Evolutionary conservation across 2,113 vertebrate genomes (phyloP).

Genomic region (Phocoena sinus): DNA sequence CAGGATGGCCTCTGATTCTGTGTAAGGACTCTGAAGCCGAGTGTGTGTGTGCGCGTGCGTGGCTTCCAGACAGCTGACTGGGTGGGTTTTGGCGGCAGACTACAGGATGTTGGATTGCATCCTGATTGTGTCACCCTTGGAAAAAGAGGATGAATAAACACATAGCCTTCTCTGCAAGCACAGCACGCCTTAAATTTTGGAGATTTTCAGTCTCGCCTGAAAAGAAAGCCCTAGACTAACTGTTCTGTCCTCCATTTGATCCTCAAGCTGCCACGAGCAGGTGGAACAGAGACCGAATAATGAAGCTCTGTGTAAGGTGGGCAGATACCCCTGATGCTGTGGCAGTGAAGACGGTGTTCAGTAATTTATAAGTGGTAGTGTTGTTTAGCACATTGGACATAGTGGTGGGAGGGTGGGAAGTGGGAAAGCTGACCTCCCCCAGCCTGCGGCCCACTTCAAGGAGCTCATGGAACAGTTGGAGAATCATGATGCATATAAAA

Average conservation of each 20-base stretch:
- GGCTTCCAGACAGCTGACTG: constrained; percentile 43
- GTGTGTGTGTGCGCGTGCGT: background rate
- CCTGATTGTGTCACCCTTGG: constrained; percentile 63
- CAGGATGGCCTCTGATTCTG: background rate
- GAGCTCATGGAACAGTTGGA: background rate
- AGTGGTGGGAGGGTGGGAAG: background rate
- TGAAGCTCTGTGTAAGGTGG: background rate
- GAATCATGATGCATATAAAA: background rate
- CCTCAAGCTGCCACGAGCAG: background rate
- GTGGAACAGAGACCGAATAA: background rate
- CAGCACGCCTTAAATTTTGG: constrained; percentile 31
- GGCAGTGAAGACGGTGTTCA: background rate
- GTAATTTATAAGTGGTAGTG: background rate
- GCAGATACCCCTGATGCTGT: background rate
- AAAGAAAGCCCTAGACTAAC: constrained; percentile 29
- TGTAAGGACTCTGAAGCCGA: background rate
- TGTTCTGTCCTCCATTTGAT: constrained; percentile 28
- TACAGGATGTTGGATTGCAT: constrained; percentile 62
- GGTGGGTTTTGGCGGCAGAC: constrained; percentile 53
- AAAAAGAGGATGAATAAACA: constrained; percentile 55
- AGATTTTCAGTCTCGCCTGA: constrained; percentile 9
- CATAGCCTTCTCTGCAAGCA: constrained; percentile 34
- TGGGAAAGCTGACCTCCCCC: background rate
- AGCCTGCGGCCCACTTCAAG: background rate
- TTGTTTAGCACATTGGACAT: background rate